Percentiles rank a stretch among this genome's conserved stretches.
Conservation (phyloP, 1,140 invertebrate species). For the Neodiprion pinetum region DNA sequence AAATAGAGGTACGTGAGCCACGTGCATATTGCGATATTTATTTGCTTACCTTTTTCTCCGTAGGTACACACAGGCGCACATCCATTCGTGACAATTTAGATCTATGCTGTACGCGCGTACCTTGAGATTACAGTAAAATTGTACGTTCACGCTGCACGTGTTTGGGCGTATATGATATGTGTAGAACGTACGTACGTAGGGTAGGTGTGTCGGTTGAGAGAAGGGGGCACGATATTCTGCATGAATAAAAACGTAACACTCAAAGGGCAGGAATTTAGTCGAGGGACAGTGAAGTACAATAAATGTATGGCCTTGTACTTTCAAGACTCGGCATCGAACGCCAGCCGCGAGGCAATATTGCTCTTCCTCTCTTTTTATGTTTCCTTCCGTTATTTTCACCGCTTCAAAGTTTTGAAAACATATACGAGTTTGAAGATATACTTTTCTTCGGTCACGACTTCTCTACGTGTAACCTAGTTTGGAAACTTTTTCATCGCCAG, state of each 20-base stretch:
- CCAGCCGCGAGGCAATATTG: background rate
- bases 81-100: background rate
- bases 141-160: background rate
- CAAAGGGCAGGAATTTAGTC: background rate
- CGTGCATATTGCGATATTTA: constrained; percentile 3
- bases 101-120: too few species aligned
- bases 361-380: background rate
- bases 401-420: background rate
- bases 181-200: too few species aligned
- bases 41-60: background rate
- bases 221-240: too few species aligned
- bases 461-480: background rate
- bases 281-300: background rate
- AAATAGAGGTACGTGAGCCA: background rate
- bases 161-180: too few species aligned
- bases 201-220: too few species aligned
- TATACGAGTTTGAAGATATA: background rate
- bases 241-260: background rate
- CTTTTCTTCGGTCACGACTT: background rate
- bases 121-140: background rate
- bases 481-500: constrained; percentile 1
- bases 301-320: background rate
- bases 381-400: background rate
- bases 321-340: background rate
- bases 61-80: background rate